Conservation (phyloP, 2,797 vertebrate species). For the Danio aesculapii region DNA sequence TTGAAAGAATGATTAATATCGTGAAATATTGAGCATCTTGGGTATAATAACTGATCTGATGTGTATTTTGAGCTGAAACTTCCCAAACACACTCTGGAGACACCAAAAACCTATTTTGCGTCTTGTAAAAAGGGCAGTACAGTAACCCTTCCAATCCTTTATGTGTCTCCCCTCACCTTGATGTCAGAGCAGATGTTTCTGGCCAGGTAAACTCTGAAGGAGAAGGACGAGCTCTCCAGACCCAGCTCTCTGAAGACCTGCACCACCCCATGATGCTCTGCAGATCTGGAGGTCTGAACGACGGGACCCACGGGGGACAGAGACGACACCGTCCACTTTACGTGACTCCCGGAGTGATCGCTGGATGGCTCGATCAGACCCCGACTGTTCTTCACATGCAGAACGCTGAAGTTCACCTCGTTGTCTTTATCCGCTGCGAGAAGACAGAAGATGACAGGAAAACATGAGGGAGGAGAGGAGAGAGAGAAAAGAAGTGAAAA, state of each 20-base stretch:
- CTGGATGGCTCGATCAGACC: slow-evolving; percentile 79
- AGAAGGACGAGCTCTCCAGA: slow-evolving; percentile 72
- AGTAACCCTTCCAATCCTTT: background rate
- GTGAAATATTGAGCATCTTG: too few relatives aligned
- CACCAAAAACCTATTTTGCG: too few relatives aligned
- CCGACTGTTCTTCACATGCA: slow-evolving; percentile 80
- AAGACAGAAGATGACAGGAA: background rate
- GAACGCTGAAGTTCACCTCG: slow-evolving; percentile 82
- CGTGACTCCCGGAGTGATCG: slow-evolving; percentile 83
- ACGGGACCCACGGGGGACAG: slow-evolving; percentile 88
- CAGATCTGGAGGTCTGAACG: slow-evolving; percentile 70
- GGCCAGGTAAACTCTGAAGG: slow-evolving; percentile 86
- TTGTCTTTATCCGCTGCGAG: slow-evolving; percentile 71
- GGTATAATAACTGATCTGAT: too few relatives aligned
- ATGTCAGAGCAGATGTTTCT: slow-evolving; percentile 88
- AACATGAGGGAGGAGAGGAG: too few relatives aligned
- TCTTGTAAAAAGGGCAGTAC: too few relatives aligned
- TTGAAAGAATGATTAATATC: too few relatives aligned
- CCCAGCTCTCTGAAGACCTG: slow-evolving; percentile 85
- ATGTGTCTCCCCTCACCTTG: slow-evolving; percentile 71
- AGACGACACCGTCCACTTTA: slow-evolving; percentile 87
- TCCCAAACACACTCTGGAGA: too few relatives aligned
- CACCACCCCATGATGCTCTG: slow-evolving; percentile 84
- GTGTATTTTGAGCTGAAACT: too few relatives aligned
- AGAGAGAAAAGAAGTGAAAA: too few relatives aligned